phyloP scores from a whole-genome alignment of 2,113 vertebrate species.

The Collichthys lucidus region DNA sequence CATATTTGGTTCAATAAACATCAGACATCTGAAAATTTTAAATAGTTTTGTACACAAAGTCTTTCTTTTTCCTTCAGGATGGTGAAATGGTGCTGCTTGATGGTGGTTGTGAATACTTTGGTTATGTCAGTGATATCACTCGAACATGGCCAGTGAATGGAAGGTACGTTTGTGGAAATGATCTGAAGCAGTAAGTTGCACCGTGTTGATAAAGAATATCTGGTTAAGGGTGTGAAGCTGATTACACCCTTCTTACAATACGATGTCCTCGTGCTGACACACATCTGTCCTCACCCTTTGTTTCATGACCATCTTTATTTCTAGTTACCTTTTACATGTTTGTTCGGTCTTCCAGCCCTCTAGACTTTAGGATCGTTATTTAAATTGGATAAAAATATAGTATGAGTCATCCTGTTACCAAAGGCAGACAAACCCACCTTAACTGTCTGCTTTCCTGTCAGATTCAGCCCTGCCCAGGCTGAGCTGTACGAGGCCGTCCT shows the following conservation, averaged over 20 bases:
- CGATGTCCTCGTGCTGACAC: too few species aligned
- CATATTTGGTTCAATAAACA: background rate
- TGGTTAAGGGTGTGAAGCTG: background rate
- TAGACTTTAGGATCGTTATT: background rate
- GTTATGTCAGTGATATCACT: constrained; percentile 97
- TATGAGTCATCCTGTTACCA: background rate
- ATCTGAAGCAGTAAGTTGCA: too few species aligned
- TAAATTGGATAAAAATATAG: background rate
- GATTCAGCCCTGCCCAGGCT: constrained; percentile 91
- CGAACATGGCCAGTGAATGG: constrained; percentile 97
- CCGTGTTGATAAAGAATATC: background rate
- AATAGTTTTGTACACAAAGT: background rate
- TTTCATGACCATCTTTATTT: background rate
- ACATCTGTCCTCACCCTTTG: background rate
- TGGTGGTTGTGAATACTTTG: constrained; percentile 94
- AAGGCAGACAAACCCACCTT: background rate
- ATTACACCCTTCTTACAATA: background rate
- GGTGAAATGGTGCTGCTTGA: constrained; percentile 96
- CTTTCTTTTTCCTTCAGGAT: constrained; percentile 84
- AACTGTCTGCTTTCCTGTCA: constrained; percentile 62
- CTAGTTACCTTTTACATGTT: background rate
- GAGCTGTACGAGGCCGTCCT: constrained; percentile 94
- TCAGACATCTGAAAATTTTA: background rate
- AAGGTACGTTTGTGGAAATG: constrained; percentile 84
- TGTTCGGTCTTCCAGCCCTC: background rate